A percentile compares a stretch with the other conserved stretches of the same genome.
Evolutionary conservation across 1,140 invertebrate genomes (phyloP).

Genomic region (Drosophila littoralis): DNA sequence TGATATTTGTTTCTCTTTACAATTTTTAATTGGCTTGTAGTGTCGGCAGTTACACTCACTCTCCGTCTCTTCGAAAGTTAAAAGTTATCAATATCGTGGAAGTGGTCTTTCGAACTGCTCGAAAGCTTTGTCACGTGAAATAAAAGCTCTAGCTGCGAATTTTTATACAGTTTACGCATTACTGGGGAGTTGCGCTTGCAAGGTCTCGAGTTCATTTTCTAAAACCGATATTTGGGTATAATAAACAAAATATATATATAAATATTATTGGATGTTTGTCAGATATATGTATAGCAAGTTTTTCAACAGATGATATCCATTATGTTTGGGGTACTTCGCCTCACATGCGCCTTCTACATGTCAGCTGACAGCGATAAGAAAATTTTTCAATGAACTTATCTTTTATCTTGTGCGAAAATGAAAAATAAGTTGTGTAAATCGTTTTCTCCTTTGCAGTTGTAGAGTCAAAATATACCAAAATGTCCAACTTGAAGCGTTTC

Average conservation of each 20-base stretch:
- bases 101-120: slow-evolving; percentile 70
- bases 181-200: slow-evolving; percentile 35
- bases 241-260: not conserved
- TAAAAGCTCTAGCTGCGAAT: slow-evolving; percentile 68
- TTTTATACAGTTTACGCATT: slow-evolving; percentile 55
- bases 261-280: not conserved
- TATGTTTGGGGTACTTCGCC: not conserved
- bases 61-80: slow-evolving; percentile 9
- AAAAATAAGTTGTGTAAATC: slow-evolving; percentile 5
- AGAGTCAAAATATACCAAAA: slow-evolving; percentile 80
- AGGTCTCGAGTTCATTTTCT: not conserved
- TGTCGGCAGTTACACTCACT: not conserved
- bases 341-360: slow-evolving; percentile 23
- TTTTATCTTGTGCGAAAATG: slow-evolving; percentile 8
- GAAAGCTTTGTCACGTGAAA: slow-evolving; percentile 79
- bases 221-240: not conserved
- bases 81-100: slow-evolving; percentile 41
- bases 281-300: not conserved
- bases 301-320: not conserved
- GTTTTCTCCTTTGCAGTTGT: slow-evolving; percentile 49
- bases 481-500: slow-evolving; percentile 89
- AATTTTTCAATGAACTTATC: slow-evolving; percentile 17
- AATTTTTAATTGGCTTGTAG: not conserved
- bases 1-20: slow-evolving; percentile 10
- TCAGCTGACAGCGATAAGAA: slow-evolving; percentile 53